Evolutionary conservation across 2,113 vertebrate genomes (phyloP).

Genomic region (Vulpes ferrilata): DNA sequence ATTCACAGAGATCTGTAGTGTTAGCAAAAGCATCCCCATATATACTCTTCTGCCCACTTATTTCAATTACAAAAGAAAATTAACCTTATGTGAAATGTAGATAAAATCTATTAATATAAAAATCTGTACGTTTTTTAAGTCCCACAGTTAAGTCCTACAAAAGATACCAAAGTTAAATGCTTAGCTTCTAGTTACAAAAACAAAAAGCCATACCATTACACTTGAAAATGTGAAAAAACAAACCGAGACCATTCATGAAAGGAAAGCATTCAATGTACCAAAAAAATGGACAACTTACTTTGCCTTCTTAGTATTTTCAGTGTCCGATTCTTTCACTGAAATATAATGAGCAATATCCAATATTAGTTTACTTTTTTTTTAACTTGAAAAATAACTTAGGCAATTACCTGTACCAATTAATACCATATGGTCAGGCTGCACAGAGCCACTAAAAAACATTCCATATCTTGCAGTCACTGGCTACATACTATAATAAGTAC

Average conservation of each 20-base stretch:
- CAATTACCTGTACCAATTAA: not conserved
- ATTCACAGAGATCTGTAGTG: conserved; percentile 12
- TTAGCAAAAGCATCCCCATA: conserved; percentile 67
- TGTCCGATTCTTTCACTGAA: conserved; percentile 94
- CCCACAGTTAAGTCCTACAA: conserved; percentile 58
- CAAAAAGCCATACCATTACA: conserved; percentile 49
- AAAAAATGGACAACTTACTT: conserved; percentile 88
- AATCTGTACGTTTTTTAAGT: conserved; percentile 8
- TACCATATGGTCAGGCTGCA: not conserved
- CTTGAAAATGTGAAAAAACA: conserved; percentile 63
- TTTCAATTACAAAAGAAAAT: conserved; percentile 20
- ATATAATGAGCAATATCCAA: conserved; percentile 59
- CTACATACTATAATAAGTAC: not conserved
- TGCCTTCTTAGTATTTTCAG: conserved; percentile 91
- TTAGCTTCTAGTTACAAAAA: conserved; percentile 64
- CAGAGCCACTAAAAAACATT: not conserved
- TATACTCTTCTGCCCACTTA: not conserved
- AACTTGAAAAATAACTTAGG: conserved; percentile 52
- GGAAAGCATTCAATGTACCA: conserved; percentile 68
- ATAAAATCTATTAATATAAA: conserved; percentile 69
- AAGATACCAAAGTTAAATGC: conserved; percentile 71
- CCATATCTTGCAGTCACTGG: not conserved
- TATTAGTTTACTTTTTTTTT: conserved; percentile 47
- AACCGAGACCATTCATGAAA: conserved; percentile 76
- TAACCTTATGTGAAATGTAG: conserved; percentile 23